Evolutionary conservation across 2,113 vertebrate species (phyloP).

Genomic region (Deroptyus accipitrinus): DNA sequence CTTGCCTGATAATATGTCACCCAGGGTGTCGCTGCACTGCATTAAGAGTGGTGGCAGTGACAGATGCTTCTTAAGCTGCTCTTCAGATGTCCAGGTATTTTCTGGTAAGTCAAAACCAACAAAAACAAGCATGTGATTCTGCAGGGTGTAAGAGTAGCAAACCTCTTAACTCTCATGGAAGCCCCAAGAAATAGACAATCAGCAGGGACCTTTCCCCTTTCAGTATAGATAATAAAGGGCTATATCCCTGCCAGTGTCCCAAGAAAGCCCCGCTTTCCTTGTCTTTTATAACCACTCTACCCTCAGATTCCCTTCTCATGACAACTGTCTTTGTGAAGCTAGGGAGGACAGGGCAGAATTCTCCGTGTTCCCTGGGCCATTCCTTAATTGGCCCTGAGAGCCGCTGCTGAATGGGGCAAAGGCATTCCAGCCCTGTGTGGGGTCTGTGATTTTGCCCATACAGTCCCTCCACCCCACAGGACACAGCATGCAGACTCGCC

Average conservation of each 20-base stretch:
- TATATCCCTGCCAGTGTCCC: neutral
- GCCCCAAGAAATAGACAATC: neutral
- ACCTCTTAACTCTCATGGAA: neutral
- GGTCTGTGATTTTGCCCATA: neutral
- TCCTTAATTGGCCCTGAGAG: constrained; percentile 35
- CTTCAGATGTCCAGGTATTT: constrained; percentile 85
- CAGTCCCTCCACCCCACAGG: neutral
- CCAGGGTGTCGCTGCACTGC: constrained; percentile 87
- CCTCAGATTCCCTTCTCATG: constrained; percentile 19
- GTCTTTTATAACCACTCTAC: constrained; percentile 2
- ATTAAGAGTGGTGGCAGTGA: constrained; percentile 87
- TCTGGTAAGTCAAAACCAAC: constrained; percentile 82
- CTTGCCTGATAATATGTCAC: constrained; percentile 65
- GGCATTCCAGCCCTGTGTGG: constrained; percentile 50
- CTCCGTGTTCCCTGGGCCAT: constrained; percentile 32
- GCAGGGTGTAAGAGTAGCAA: neutral
- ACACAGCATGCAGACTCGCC: fast-evolving
- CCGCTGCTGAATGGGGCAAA: neutral
- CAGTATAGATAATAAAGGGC: neutral
- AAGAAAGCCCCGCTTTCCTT: neutral
- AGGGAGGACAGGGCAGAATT: constrained; percentile 21
- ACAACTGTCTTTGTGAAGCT: neutral
- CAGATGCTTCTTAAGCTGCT: constrained; percentile 90
- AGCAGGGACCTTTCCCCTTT: neutral
- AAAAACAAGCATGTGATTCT: neutral